Conservation (phyloP, 1,140 invertebrate species). For the Drosophila pachea region DNA sequence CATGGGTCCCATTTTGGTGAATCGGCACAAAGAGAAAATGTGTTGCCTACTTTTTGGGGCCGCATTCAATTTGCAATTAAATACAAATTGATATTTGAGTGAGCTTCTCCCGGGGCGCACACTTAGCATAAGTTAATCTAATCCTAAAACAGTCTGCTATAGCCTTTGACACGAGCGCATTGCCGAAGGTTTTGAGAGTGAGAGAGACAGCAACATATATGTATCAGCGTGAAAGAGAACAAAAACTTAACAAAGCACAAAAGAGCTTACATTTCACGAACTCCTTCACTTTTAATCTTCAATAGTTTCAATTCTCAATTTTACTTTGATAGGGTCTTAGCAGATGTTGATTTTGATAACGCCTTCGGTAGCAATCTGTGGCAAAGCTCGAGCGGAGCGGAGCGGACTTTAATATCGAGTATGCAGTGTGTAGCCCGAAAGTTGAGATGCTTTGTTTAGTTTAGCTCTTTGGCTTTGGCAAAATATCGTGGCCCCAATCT, state of each 20-base stretch:
- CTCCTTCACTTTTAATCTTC: background rate
- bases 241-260: too few species aligned
- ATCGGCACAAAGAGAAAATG: conserved; percentile 24
- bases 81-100: conserved; percentile 48
- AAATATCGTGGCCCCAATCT: conserved; percentile 57
- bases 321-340: conserved; percentile 1
- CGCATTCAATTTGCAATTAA: conserved; percentile 41
- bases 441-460: conserved; percentile 37
- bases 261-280: too few species aligned
- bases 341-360: conserved; percentile 6
- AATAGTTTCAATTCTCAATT: conserved; percentile 2
- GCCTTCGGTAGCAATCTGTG: conserved; percentile 1
- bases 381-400: background rate
- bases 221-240: background rate
- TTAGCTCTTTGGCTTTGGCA: conserved; percentile 30
- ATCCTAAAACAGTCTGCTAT: conserved; percentile 13
- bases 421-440: background rate
- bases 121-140: conserved; percentile 18
- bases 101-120: conserved; percentile 8
- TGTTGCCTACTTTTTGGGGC: conserved; percentile 50
- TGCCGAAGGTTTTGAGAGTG: too few species aligned
- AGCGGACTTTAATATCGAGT: conserved; percentile 5
- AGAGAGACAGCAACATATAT: background rate
- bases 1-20: conserved; percentile 49
- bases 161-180: conserved; percentile 9